phyloP scores from a whole-genome alignment of 2,797 vertebrate species.

The Onychomys torridus region DNA sequence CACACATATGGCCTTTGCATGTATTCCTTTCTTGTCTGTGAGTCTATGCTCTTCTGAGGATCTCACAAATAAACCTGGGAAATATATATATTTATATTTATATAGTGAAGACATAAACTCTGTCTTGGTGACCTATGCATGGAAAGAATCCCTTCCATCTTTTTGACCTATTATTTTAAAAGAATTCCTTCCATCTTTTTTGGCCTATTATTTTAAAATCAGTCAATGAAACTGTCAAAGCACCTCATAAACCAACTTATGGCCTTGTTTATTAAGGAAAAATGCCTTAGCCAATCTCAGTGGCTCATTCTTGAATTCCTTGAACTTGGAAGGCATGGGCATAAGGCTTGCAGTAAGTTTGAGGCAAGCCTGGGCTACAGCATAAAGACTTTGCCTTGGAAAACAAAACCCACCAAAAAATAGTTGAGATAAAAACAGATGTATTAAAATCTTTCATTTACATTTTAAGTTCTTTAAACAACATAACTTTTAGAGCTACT shows the following conservation, averaged over 20 bases:
- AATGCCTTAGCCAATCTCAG: not conserved
- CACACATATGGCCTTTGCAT: not conserved
- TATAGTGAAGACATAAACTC: not conserved
- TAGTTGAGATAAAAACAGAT: not conserved
- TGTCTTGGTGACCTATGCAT: not conserved
- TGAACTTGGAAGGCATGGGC: not conserved
- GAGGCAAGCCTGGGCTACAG: not conserved
- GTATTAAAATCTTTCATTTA: not conserved
- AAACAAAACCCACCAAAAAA: not conserved
- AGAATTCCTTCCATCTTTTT: not conserved
- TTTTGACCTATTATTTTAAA: not conserved
- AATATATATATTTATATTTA: too few relatives aligned
- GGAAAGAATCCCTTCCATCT: not conserved
- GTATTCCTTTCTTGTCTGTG: not conserved
- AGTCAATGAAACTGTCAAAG: not conserved
- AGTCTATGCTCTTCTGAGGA: not conserved
- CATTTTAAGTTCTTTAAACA: not conserved
- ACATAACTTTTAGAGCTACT: not conserved
- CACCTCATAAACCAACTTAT: not conserved
- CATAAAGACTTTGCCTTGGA: not conserved
- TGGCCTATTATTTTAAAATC: not conserved
- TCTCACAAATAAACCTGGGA: not conserved
- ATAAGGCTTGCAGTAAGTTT: not conserved
- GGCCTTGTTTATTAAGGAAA: not conserved
- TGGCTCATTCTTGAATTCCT: not conserved